Conservation (phyloP, 2,113 vertebrate genomes). For the Junco hyemalis region DNA sequence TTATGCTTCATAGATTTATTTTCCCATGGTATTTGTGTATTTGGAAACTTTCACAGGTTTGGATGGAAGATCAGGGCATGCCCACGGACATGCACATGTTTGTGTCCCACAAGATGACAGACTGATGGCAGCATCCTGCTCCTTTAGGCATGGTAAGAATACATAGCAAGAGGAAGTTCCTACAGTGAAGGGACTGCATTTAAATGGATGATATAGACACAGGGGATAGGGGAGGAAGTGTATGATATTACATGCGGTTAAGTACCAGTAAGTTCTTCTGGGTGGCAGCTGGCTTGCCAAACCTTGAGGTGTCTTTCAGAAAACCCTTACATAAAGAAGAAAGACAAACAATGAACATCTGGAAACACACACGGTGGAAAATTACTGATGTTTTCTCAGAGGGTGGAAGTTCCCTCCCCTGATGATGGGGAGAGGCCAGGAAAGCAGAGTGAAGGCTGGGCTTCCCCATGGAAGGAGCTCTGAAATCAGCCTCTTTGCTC, state of each 20-base stretch:
- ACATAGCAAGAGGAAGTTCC: neutral
- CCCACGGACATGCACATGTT: fast-evolving
- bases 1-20: neutral
- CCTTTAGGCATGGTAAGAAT: neutral
- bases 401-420: neutral
- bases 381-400: neutral
- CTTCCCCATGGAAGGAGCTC: neutral
- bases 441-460: neutral
- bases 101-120: neutral
- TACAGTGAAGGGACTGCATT: neutral
- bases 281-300: neutral
- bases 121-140: neutral
- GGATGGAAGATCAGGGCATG: neutral
- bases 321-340: neutral
- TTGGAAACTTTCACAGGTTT: neutral
- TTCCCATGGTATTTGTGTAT: neutral
- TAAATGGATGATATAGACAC: neutral
- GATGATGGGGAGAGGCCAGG: neutral
- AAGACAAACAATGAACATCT: neutral
- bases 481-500: neutral
- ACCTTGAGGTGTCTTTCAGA: neutral
- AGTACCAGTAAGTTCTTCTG: neutral
- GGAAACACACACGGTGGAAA: neutral
- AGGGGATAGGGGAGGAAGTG: neutral
- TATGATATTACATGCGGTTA: neutral